These are phyloP conservation scores for Ictalurus punctatus DNA, from an alignment of 2,113 vertebrate species.

Conservation along the genomic window DNA sequence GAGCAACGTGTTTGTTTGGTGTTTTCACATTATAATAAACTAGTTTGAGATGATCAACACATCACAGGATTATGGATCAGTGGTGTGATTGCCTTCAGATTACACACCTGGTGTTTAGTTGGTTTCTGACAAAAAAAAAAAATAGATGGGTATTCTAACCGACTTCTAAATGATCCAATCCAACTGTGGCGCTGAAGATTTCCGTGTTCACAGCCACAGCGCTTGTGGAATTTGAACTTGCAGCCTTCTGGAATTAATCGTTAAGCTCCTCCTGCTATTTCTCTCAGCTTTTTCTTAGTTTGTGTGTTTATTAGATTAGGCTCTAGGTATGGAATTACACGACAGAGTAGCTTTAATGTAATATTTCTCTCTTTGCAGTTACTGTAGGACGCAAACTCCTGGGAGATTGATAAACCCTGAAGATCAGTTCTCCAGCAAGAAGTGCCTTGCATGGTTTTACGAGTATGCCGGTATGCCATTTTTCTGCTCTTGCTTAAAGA, in stretches of 20 bases:
- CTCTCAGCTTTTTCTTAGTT: neutral
- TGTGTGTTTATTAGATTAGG: neutral
- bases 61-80: no score
- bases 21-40: no score
- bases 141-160: neutral
- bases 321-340: neutral
- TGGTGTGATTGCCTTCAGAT: no score
- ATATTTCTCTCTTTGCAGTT: conserved; percentile 68
- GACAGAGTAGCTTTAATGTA: neutral
- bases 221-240: neutral
- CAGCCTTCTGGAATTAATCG: neutral
- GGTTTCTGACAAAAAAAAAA: no score
- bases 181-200: neutral
- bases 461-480: conserved; percentile 84
- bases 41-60: no score
- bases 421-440: conserved; percentile 92
- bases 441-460: conserved; percentile 96
- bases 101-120: neutral
- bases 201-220: neutral
- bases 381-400: conserved; percentile 84
- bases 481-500: neutral
- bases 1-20: no score
- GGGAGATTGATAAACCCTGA: conserved; percentile 81
- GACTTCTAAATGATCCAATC: neutral
- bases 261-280: neutral